Evolutionary conservation across 2,113 vertebrate species (phyloP), one percentile per base, ranked within the genome.

Genomic region (Alligator sinensis): DNA sequence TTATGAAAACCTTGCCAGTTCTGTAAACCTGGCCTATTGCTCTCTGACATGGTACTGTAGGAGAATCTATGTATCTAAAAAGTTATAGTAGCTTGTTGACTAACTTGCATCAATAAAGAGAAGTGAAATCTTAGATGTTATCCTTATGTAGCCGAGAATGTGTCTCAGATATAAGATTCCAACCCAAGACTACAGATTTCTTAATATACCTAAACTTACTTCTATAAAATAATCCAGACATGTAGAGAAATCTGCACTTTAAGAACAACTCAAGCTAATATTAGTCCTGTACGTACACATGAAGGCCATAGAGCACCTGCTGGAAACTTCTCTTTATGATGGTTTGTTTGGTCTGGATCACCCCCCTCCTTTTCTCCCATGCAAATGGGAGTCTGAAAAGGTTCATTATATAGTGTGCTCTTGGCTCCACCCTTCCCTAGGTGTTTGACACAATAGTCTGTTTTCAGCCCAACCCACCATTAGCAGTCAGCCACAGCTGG

Each of bases 241-340:
- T 9, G 10, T 72, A 72, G 11, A 11, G 59, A 90, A n/a, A 82
- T 59, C 21, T 85, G 30, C 28, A 60, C 66, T 84, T 17, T 2
- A 75, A 8, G n/a, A 84, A 2, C 1, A 13, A 30, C 54, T 30
- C 38, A 47, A 54, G 16, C 10, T 84, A 12, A 27, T 30, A 0
- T 11, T n/a, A 4, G 19, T 59, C 25, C 38, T 60, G 5, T 1
- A 6, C 21, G 66, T 0, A 0, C 1, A 5, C 27, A 9, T 63
- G 62, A 93, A 47, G 28, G 18, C 58, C 74, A 70, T 61, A 17
- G 55, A 84, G 54, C 24, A 13, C 25, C 62, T 70, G 7, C 19
- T 22, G 22, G 18, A 18, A 70, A 10, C 3, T 1, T 3, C 0
- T 1, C 22, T 77, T 58, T 75, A 55, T 27, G 19, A 60, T 5